Conservation (phyloP, 2,888 invertebrate genomes). For the Boloria euphrosyne region DNA sequence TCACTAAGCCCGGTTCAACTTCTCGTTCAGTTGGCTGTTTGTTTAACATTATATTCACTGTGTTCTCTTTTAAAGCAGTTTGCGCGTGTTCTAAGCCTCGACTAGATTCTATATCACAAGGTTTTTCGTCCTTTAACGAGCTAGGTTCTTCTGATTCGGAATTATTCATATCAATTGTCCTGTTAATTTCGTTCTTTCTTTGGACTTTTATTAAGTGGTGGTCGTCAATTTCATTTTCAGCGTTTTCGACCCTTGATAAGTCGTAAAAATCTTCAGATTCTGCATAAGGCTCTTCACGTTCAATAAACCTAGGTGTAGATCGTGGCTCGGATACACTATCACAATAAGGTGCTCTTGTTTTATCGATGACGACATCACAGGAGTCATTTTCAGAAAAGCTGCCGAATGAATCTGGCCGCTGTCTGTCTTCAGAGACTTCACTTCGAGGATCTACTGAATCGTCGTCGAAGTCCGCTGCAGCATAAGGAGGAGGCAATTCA, state of each 20-base stretch:
- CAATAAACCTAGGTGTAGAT: constrained; percentile 74
- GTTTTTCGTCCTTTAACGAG: constrained; percentile 58
- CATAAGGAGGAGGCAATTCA: constrained; percentile 79
- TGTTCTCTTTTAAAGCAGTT: constrained; percentile 67
- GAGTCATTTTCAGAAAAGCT: constrained; percentile 79
- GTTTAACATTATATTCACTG: constrained; percentile 69
- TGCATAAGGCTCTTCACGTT: constrained; percentile 73
- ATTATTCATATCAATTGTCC: constrained; percentile 61
- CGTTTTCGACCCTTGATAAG: constrained; percentile 63
- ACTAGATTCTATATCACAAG: constrained; percentile 65
- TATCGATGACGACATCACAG: constrained; percentile 65
- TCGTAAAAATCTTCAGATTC: constrained; percentile 73
- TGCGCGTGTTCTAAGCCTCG: constrained; percentile 62
- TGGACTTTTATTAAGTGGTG: constrained; percentile 71
- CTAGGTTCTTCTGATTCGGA: constrained; percentile 52
- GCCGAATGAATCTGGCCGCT: constrained; percentile 73
- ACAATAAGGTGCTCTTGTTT: constrained; percentile 65
- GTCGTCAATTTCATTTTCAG: constrained; percentile 73
- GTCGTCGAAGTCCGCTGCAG: constrained; percentile 74
- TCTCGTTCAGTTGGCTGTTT: constrained; percentile 58
- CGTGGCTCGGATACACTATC: constrained; percentile 73
- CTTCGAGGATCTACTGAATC: constrained; percentile 76
- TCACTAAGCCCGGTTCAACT: constrained; percentile 58
- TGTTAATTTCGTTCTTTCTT: constrained; percentile 77
- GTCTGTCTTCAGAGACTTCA: constrained; percentile 74